These are phyloP conservation scores for Hemibagrus guttatus DNA, from an alignment of 2,797 vertebrate species.

Conservation along the genomic window DNA sequence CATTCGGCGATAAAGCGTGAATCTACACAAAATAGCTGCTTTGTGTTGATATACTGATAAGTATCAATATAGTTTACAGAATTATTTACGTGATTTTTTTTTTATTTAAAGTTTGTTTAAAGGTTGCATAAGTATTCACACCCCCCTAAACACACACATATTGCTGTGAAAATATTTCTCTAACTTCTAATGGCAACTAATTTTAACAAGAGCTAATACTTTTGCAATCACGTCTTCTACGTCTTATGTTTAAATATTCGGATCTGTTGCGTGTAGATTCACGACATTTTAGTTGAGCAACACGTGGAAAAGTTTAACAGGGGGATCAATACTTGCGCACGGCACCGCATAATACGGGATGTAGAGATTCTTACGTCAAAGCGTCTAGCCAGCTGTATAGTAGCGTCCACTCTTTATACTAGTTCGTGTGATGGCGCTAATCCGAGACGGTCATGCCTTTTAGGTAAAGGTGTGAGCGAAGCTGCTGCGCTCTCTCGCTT, in stretches of 20 bases:
- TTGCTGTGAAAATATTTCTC: background rate
- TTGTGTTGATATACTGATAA: background rate
- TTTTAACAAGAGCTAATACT: no score
- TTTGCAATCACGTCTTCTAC: background rate
- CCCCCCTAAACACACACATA: no score
- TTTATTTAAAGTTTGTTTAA: background rate
- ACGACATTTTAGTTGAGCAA: background rate
- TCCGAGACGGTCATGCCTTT: constrained; percentile 12
- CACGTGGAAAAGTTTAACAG: background rate
- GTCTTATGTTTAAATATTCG: no score
- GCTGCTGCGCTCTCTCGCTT: background rate
- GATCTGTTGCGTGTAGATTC: background rate
- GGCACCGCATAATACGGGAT: background rate
- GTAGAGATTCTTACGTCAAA: background rate
- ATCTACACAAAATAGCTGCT: background rate
- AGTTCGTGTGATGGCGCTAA: constrained; percentile 17
- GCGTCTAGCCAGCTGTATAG: background rate
- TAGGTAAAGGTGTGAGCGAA: constrained; percentile 6
- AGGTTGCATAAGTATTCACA: background rate
- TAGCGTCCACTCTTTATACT: background rate
- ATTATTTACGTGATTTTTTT: background rate
- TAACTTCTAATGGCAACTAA: background rate
- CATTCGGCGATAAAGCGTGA: background rate
- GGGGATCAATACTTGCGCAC: background rate
- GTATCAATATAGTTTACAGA: background rate